phyloP scores from a whole-genome alignment of 2,113 vertebrate genomes.

The Odobenus rosmarus region DNA sequence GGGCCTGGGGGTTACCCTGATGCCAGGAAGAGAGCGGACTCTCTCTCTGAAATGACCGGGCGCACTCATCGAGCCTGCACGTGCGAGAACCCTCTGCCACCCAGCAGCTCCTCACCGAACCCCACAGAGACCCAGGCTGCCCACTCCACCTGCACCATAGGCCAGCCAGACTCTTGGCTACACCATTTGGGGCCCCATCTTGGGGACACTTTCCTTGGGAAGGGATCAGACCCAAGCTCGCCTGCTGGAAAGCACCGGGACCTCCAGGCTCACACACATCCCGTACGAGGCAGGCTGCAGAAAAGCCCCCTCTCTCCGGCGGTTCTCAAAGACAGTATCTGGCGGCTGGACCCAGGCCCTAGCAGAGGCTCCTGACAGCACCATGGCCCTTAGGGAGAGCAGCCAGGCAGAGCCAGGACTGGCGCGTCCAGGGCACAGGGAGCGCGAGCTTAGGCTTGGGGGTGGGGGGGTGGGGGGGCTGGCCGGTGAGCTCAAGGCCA shows the following conservation, averaged over 20 bases:
- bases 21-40: background rate
- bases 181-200: background rate
- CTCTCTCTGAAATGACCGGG: background rate
- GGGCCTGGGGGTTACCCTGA: background rate
- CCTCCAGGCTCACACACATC: background rate
- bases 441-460: background rate
- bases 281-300: background rate
- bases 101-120: fast-evolving
- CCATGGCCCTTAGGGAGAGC: background rate
- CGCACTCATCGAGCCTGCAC: background rate
- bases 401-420: background rate
- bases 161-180: background rate
- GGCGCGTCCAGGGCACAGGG: background rate
- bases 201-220: background rate
- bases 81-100: background rate
- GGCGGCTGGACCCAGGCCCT: background rate
- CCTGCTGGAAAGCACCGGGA: background rate
- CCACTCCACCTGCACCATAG: fast-evolving
- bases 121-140: background rate
- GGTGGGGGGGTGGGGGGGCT: background rate
- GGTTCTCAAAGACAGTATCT: background rate
- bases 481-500: background rate
- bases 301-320: background rate
- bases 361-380: background rate
- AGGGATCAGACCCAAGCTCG: background rate